A percentile compares a stretch with the other conserved stretches of the same genome.
These are phyloP conservation scores for Penaeus monodon DNA, from an alignment of 2,888 invertebrate species.

Conservation along the genomic window DNA sequence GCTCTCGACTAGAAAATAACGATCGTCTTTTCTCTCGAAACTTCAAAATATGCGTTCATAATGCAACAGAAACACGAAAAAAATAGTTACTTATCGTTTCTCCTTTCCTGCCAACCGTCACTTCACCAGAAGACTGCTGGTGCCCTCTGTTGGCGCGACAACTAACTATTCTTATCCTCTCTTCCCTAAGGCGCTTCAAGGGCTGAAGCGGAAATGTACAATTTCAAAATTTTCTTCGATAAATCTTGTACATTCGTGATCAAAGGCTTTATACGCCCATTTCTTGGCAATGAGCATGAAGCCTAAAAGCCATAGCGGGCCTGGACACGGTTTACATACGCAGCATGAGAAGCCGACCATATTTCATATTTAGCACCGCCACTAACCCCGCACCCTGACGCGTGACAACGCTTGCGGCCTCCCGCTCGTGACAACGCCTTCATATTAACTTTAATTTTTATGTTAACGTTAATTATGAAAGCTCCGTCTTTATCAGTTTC, in stretches of 20 bases:
- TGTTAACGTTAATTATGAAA: too few relatives aligned
- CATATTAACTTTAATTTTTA: too few relatives aligned
- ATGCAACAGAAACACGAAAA: constrained; percentile 11
- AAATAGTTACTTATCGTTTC: constrained; percentile 39
- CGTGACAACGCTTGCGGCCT: constrained; percentile 4
- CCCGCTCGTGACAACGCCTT: neutral
- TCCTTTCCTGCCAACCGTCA: constrained; percentile 10
- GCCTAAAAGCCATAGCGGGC: neutral
- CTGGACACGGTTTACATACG: neutral
- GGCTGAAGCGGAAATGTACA: constrained; percentile 3
- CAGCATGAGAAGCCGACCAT: constrained; percentile 5
- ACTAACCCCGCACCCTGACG: too few relatives aligned
- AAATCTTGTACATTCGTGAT: constrained; percentile 4
- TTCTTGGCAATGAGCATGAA: neutral
- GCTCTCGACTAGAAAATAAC: constrained; percentile 11
- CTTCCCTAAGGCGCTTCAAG: neutral
- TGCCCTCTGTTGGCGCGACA: constrained; percentile 43
- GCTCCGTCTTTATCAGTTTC: too few relatives aligned
- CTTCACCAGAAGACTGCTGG: constrained; percentile 24
- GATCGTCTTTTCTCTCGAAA: constrained; percentile 6
- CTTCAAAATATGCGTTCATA: constrained; percentile 11
- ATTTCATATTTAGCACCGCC: neutral
- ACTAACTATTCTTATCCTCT: constrained; percentile 13
- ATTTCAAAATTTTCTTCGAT: constrained; percentile 2
- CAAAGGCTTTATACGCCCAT: neutral